These are phyloP conservation scores for Aporophyla lueneburgensis DNA, from an alignment of 2,888 invertebrate genomes.

Conservation along the genomic window DNA sequence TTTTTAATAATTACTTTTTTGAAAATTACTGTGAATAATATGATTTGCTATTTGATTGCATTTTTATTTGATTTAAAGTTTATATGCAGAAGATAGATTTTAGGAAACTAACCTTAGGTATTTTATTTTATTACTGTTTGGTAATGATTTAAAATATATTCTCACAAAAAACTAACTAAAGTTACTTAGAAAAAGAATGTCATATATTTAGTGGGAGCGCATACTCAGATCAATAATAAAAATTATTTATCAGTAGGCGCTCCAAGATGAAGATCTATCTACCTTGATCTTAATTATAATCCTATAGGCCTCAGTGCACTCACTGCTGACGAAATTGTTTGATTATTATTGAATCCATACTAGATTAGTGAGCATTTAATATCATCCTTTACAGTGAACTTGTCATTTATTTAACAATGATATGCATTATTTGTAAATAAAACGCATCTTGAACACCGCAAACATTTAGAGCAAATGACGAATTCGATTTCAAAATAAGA, in stretches of 20 bases:
- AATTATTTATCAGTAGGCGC: too few relatives aligned
- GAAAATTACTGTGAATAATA: background rate
- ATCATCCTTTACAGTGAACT: background rate
- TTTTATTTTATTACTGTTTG: background rate
- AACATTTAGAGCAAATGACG: background rate
- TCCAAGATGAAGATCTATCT: background rate
- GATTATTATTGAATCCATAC: background rate
- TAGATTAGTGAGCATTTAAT: background rate
- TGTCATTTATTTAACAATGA: background rate
- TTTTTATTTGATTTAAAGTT: slow-evolving; percentile 14
- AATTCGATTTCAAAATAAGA: background rate
- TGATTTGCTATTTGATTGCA: background rate
- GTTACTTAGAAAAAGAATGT: background rate
- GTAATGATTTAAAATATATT: background rate
- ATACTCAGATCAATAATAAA: too few relatives aligned
- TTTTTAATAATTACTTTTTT: slow-evolving; percentile 12
- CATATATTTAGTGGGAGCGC: background rate
- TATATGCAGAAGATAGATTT: background rate
- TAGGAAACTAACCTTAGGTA: background rate
- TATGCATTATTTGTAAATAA: slow-evolving; percentile 5
- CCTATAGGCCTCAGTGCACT: background rate
- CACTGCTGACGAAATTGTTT: slow-evolving; percentile 3
- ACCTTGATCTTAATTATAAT: background rate
- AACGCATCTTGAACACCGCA: background rate
- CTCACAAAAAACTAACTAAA: background rate